Base-by-base conservation (phyloP, 2,888 invertebrate genomes). In the Hemaris fuciformis region DNA sequence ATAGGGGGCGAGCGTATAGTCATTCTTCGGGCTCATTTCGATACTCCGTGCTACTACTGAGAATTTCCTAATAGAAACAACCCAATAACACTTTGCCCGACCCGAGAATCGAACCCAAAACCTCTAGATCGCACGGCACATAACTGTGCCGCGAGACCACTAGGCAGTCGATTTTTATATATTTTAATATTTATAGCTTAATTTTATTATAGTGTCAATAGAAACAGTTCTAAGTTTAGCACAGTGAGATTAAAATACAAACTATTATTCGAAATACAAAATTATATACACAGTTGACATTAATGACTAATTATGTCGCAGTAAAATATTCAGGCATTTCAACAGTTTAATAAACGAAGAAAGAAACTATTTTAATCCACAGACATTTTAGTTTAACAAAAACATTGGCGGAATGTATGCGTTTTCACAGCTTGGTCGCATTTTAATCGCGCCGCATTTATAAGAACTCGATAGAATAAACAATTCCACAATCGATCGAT, bases 401-500 rank as follows among this genome's bases (percentile, higher is more conserved):
- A 27, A 53, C 18, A 53, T 53, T 53, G 53, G 15, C 8, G 10
- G 38, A n/a, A n/a, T 38, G 38, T 13, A 10, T n/a, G n/a, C 45
- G 18, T 31, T 4, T 31, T 4, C 2, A 10, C 18, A 27, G 15
- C 8, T 46, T 15, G 3, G 43, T 1, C 1, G 2, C 2, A 48
- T 15, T 42, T 15, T 18, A 15, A 23, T 45, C 10, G 8, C 20
- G n/a, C 7, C 45, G 18, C 18, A 45, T 53, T n/a, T 0, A 31
- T 27, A 56, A n/a, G 8, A 7, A 27, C 18, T 31, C 8, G 42
- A 27, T 58, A 20, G n/a, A 60, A 42, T 45, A 31, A 57, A 57
- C 23, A 20, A n/a, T 38, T 3, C 23, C 25, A 60, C 23, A 60
- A 61, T 63, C 46, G 42, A 73, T 69, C 67, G 68, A 73, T 72